phyloP scores from a whole-genome alignment of 2,888 invertebrate genomes.

The Lomographa bimaculata region DNA sequence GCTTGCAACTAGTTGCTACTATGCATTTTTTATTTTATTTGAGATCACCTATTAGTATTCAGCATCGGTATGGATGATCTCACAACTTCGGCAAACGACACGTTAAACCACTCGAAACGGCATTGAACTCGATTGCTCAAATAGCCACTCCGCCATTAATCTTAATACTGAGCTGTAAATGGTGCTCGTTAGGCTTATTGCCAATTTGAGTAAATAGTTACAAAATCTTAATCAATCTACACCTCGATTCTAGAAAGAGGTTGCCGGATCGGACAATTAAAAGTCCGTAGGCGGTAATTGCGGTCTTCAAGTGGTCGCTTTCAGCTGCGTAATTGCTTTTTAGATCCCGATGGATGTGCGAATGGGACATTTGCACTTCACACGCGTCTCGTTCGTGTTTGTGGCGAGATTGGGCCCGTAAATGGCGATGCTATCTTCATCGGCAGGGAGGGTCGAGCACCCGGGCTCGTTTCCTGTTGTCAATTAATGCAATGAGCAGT shows the following conservation, averaged over 20 bases:
- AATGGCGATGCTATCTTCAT: slow-evolving; percentile 33
- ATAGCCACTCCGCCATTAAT: slow-evolving; percentile 25
- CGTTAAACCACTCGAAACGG: slow-evolving; percentile 21
- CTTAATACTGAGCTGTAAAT: slow-evolving; percentile 27
- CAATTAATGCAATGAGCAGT: slow-evolving; percentile 60
- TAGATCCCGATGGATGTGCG: slow-evolving; percentile 20
- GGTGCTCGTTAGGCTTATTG: slow-evolving; percentile 29
- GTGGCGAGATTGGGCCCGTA: slow-evolving; percentile 25
- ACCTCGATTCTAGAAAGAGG: slow-evolving; percentile 40
- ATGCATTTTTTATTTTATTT: slow-evolving; percentile 36
- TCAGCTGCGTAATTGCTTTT: slow-evolving; percentile 31
- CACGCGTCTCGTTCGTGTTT: slow-evolving; percentile 14
- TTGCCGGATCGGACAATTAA: slow-evolving; percentile 49
- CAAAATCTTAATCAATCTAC: slow-evolving; percentile 52
- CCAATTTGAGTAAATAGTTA: slow-evolving; percentile 30
- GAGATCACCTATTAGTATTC: slow-evolving; percentile 39
- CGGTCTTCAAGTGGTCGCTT: slow-evolving; percentile 31
- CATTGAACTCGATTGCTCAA: slow-evolving; percentile 27
- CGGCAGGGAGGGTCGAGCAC: slow-evolving; percentile 34
- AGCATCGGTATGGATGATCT: slow-evolving; percentile 40
- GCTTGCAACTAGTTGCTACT: slow-evolving; percentile 30
- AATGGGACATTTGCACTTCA: slow-evolving; percentile 16
- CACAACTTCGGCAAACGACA: slow-evolving; percentile 36
- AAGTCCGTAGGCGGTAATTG: slow-evolving; percentile 48
- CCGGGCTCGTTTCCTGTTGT: slow-evolving; percentile 53